Evolutionary conservation across 2,888 invertebrate genomes (phyloP), one percentile per base, ranked within the genome.

Genomic region (Pseudococcus viburni): DNA sequence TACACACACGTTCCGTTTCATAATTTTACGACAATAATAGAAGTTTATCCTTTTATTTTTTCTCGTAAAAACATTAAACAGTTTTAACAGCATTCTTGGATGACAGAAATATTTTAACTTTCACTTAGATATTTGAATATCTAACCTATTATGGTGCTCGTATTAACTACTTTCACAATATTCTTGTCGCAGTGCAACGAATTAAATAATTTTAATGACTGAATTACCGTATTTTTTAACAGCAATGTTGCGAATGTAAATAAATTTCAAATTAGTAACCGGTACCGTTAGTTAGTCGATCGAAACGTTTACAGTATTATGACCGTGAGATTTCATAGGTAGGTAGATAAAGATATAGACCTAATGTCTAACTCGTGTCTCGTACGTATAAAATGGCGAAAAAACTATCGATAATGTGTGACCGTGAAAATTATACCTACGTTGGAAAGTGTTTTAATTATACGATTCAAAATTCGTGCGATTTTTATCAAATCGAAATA

Each of bases 21-120:
- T 84, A 84, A 84, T 84, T 84, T 59, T 59, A 84, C 46, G 33
- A 84, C 51, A 84, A 84, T 84, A 84, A 59, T 55, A 84, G 84
- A 84, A 33, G 55, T 48, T 84, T 55, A 51, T 84, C 26, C 33
- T 55, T 33, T 85, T 85, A 55, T 85, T 59, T 64, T 85, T 85
- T 85, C 85, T 64, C 11, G 85, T 84, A 55, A 55, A 84, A 59
- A 39, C 59, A 42, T 85, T 42, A 33, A 85, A 55, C 59, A 51
- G 55, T 85, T 85, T 85, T 59, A 59, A 64, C 59, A 64, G 39
- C 85, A 64, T 85, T 59, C 59, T 85, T 64, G 85, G 64, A 85
- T 85, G 59, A 85, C 85, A 85, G 85, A 85, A 85, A 64, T 85
- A 85, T 59, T 85, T 85, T 59, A 85, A 85, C 85, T 85, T 85